Percentiles rank a stretch among this genome's conserved stretches.
phyloP scores from a whole-genome alignment of 2,797 vertebrate genomes.

The Odontamblyopus rebecca region DNA sequence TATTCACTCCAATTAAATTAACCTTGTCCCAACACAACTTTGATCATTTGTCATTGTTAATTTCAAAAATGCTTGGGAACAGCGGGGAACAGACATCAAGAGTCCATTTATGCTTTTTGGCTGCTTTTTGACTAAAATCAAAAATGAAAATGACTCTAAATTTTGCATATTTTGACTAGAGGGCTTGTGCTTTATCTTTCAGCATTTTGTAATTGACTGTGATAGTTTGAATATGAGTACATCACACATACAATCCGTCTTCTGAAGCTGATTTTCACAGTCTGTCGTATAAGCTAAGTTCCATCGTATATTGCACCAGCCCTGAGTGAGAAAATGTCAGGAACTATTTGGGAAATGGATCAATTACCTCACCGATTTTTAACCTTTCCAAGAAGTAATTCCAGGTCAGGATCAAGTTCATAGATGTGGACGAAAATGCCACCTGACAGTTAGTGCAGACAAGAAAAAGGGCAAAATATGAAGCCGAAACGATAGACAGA shows the following conservation, averaged over 20 bases:
- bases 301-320: neutral
- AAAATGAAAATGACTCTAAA: neutral
- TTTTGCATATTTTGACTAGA: neutral
- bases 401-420: constrained; percentile 6
- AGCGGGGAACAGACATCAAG: neutral
- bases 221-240: neutral
- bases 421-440: constrained; percentile 6
- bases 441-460: constrained; percentile 10
- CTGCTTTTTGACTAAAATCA: neutral
- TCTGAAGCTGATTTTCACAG: neutral
- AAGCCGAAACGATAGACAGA: neutral
- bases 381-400: constrained; percentile 11
- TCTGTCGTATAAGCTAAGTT: neutral
- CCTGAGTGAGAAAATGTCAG: constrained; percentile 7
- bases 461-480: constrained; percentile 13
- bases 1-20: too few species aligned
- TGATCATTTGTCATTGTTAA: neutral
- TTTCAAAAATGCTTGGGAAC: neutral
- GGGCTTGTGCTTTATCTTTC: neutral
- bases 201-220: neutral
- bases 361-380: constrained; percentile 13
- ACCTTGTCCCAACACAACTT: neutral
- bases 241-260: neutral
- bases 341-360: constrained; percentile 12
- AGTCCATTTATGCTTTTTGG: neutral